Base-by-base conservation (phyloP, 2,888 invertebrate species). In the Lasioglossum lativentre region DNA sequence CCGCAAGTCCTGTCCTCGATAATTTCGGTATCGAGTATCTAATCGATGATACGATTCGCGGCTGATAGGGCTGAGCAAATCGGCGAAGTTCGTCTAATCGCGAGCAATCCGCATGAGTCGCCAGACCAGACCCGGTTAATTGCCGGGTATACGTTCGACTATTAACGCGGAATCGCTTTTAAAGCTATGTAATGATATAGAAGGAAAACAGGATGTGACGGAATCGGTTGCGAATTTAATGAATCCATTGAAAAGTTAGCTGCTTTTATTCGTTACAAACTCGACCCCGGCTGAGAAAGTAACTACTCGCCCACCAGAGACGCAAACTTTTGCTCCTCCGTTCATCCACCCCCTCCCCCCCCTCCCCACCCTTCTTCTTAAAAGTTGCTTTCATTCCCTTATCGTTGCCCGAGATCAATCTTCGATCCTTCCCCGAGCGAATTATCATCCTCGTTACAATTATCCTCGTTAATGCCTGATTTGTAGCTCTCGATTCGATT, bases 201-300 rank as follows among this genome's bases (percentile, higher is more conserved):
- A 68, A 27, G 4, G 19, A 30, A 23, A 34, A n/a, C 52, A 27
- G 59, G 27, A 42, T 38, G 34, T n/a, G 38, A 42, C 42, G 14
- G 56, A 72, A 45, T 52, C 68, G 2, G 40, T 74, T 63, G 79
- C 30, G 56, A 75, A 83, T 83, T 78, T 78, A 78, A 85, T 68
- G 78, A 75, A 66, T 45, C 63, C 78, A 71, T 83, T 75, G 45
- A 66, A 77, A 83, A 83, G 78, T 83, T 78, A 34, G 42, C 59
- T 72, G 42, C 71, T 70, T n/a, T 74, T 70, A 70, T 74, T 82
- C 68, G 56, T 76, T 74, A 40, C 56, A 59, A 82, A 74, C 77
- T 82, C 74, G 68, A 56, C 52, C 52, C n/a, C 16, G 56, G n/a
- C n/a, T 45, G 38, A 66, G 59, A 66, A 66, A 66, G 34, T 34